These are phyloP conservation scores for Sympetrum striolatum DNA, from an alignment of 2,888 invertebrate genomes.

Conservation along the genomic window DNA sequence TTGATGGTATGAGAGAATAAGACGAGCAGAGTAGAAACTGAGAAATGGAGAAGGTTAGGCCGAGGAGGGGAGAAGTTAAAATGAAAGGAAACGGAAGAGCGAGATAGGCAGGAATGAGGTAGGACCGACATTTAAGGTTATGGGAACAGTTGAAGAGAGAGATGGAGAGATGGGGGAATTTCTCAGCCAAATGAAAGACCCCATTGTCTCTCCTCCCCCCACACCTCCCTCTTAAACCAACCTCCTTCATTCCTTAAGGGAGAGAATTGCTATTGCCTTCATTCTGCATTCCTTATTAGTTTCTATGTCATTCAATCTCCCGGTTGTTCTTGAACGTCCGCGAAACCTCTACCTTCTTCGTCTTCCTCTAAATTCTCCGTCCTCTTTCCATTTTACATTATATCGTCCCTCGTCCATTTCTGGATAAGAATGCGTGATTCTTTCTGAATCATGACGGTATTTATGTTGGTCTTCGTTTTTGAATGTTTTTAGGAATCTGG, in stretches of 20 bases:
- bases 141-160: background rate
- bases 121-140: background rate
- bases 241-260: background rate
- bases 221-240: background rate
- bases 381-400: too few relatives aligned
- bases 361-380: background rate
- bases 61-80: background rate
- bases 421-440: background rate
- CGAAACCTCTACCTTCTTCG: background rate
- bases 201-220: background rate
- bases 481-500: background rate
- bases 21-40: too few relatives aligned
- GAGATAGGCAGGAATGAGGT: background rate
- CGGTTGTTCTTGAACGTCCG: background rate
- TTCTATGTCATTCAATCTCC: background rate
- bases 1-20: too few relatives aligned
- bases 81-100: background rate
- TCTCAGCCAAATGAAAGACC: background rate
- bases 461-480: background rate
- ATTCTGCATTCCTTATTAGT: slow-evolving; percentile 23
- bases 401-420: background rate
- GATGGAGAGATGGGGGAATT: background rate
- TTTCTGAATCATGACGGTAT: background rate
- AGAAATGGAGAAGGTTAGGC: too few relatives aligned
- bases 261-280: slow-evolving; percentile 11